Percentiles rank a stretch among this genome's conserved stretches.
Conservation (phyloP, 2,888 invertebrate species). For the Phengaris arion region DNA sequence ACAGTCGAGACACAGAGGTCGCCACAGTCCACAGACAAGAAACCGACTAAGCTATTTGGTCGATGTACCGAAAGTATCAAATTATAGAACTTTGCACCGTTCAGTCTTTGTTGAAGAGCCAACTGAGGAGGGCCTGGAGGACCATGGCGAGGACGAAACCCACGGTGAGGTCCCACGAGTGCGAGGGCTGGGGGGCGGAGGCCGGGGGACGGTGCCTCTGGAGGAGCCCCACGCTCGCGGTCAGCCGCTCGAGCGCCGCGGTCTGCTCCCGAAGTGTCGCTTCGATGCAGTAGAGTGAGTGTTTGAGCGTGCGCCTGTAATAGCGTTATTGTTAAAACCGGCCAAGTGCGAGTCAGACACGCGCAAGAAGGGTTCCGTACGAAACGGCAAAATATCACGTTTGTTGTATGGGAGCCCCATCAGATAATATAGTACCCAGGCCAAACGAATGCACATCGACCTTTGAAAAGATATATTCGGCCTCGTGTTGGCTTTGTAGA, state of each 20-base stretch:
- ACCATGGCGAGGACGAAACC: slow-evolving; percentile 66
- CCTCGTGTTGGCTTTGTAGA: no score
- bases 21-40: slow-evolving; percentile 34
- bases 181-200: slow-evolving; percentile 46
- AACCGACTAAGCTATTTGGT: slow-evolving; percentile 44
- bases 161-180: slow-evolving; percentile 64
- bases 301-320: slow-evolving; percentile 68
- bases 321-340: no score
- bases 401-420: no score
- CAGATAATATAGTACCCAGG: no score
- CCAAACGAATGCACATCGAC: no score
- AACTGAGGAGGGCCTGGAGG: slow-evolving; percentile 62
- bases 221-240: slow-evolving; percentile 53
- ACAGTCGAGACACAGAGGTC: background rate
- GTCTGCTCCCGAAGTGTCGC: slow-evolving; percentile 73
- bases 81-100: slow-evolving; percentile 34
- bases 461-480: no score
- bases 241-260: slow-evolving; percentile 62
- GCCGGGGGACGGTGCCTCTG: slow-evolving; percentile 49
- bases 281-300: slow-evolving; percentile 72
- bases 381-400: no score
- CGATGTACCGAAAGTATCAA: slow-evolving; percentile 40
- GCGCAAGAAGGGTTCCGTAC: no score
- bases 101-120: slow-evolving; percentile 69
- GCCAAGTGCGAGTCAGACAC: no score